Conservation (phyloP, 1,140 invertebrate genomes). For the Bombus confusus region DNA sequence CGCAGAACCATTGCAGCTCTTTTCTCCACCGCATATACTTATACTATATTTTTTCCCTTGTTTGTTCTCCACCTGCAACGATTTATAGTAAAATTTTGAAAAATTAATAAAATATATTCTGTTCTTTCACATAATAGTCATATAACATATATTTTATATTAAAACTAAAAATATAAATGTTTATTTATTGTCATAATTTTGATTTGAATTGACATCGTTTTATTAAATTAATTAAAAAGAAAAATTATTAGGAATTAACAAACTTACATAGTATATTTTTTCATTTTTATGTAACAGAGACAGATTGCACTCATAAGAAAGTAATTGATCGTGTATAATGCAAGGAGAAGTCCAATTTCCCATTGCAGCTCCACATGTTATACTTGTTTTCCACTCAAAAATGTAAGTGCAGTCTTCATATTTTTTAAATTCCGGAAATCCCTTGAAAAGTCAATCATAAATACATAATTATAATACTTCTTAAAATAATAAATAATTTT, state of each 20-base stretch:
- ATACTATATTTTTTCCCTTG: conserved; percentile 65
- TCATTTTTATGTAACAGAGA: conserved; percentile 55
- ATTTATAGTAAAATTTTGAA: not conserved
- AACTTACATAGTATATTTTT: conserved; percentile 65
- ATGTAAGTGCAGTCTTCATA: conserved; percentile 79
- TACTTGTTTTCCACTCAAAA: conserved; percentile 82
- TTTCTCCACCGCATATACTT: conserved; percentile 68
- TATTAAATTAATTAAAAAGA: not conserved
- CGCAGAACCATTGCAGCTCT: conserved; percentile 67
- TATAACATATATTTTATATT: not conserved
- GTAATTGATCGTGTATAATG: conserved; percentile 62
- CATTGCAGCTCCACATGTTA: conserved; percentile 74
- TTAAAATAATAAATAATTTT: conserved; percentile 24
- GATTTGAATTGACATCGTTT: too few relatives aligned
- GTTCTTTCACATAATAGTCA: not conserved
- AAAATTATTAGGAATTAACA: conserved; percentile 6
- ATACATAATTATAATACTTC: conserved; percentile 22
- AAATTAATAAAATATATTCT: not conserved
- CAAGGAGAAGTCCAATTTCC: conserved; percentile 68
- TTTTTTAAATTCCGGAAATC: conserved; percentile 76
- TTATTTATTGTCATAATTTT: not conserved
- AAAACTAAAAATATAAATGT: not conserved
- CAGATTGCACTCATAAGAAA: conserved; percentile 67
- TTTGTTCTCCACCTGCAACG: conserved; percentile 51
- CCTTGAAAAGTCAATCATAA: conserved; percentile 69